Evolutionary conservation across 2,888 invertebrate genomes (phyloP).

Genomic region (Elmis aenea): DNA sequence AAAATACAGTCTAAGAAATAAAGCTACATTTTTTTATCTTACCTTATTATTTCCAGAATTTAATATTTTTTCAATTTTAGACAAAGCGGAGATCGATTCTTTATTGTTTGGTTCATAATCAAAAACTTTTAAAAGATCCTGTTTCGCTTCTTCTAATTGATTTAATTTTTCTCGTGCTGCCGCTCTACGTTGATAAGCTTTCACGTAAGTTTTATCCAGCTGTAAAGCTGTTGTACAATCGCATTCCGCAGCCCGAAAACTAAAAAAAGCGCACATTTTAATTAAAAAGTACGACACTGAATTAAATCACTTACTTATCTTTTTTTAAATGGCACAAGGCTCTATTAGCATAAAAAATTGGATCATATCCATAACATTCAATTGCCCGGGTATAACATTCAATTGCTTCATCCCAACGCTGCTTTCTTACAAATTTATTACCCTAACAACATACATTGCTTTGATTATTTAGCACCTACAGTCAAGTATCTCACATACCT

Average conservation of each 20-base stretch:
- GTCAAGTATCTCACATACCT: conserved; percentile 44
- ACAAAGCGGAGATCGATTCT: conserved; percentile 59
- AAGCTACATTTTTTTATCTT: too few relatives aligned
- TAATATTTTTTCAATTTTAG: conserved; percentile 48
- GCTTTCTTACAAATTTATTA: conserved; percentile 70
- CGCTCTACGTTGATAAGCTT: conserved; percentile 79
- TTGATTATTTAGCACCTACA: conserved; percentile 1
- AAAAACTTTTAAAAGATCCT: conserved; percentile 66
- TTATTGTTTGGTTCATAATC: conserved; percentile 74
- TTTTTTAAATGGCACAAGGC: conserved; percentile 81
- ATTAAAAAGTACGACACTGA: conserved; percentile 3
- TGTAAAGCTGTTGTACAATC: conserved; percentile 79
- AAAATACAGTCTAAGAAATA: too few relatives aligned
- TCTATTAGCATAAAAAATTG: conserved; percentile 81
- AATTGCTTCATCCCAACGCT: conserved; percentile 83
- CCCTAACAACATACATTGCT: conserved; percentile 54
- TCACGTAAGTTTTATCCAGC: conserved; percentile 73
- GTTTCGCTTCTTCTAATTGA: conserved; percentile 64
- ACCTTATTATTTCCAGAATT: conserved; percentile 7
- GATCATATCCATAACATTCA: conserved; percentile 68
- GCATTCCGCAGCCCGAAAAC: conserved; percentile 64
- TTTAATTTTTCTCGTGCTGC: conserved; percentile 68
- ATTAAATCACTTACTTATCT: conserved; percentile 58
- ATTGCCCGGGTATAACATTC: conserved; percentile 85
- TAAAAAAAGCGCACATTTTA: conserved; percentile 33